Evolutionary conservation across 2,113 vertebrate species (phyloP), one percentile per base, ranked within the genome.

Genomic region (Lanius collurio): DNA sequence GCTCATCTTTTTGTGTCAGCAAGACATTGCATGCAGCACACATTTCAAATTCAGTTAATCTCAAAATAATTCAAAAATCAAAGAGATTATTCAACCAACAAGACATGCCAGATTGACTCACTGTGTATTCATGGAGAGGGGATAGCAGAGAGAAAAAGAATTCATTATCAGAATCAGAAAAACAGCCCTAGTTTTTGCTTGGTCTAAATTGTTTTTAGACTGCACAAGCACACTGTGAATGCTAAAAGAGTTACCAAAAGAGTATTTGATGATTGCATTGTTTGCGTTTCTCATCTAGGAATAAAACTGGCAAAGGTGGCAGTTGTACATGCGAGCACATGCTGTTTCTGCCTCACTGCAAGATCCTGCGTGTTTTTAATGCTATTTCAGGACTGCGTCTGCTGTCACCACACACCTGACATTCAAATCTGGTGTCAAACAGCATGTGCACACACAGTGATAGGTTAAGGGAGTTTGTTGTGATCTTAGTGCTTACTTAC

Each of bases 21-120:
- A 97, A 97, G 97, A 94, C 96, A 89, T 94, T 96, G 96, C 95
- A 97, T 87, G 96, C 96, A 97, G 96, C 93, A 81, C 97, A 96
- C 96, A 97, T 98, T 98, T 98, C 97, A 98, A 97, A 98, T 98
- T 98, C 97, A 97, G 95, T 98, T 98, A 98, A 98, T 98, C 97
- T 98, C 94, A 97, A 95, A 97, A 98, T 98, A 98, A 98, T 98
- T 98, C 97, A 97, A 95, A 98, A 98, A 98, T 98, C 98, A 98
- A 98, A 98, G 97, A 96, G 96, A 87, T 98, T 98, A 97, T 98
- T 98, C 98, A 98, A 97, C 94, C 97, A 97, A 97, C 97, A 98
- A 97, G 98, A 97, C 95, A 90, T 74, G 96, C 69, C 88, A 97
- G 97, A 98, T 97, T 98, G 97, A 97, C 96, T 98, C 93, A 26